Conservation (phyloP, 2,797 vertebrate species). For the Acestrorhynchus altus region DNA sequence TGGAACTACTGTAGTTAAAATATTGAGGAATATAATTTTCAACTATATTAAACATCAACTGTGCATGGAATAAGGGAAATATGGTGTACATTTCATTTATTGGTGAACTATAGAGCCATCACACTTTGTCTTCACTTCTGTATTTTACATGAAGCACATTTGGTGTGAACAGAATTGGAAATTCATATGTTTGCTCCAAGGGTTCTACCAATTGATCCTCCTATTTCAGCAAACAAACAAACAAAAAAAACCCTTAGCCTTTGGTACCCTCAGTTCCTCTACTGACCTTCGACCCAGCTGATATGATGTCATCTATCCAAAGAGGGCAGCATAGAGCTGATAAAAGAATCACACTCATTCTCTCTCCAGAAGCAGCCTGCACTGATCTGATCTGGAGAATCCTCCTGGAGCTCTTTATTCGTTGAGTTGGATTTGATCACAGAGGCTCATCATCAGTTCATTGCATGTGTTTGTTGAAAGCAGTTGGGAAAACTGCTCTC, state of each 20-base stretch:
- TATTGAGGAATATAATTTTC: too few species aligned
- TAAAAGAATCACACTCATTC: not conserved
- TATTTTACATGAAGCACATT: too few species aligned
- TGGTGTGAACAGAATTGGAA: conserved; percentile 3
- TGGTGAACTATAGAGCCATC: too few species aligned
- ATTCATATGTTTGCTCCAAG: not conserved
- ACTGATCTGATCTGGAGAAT: conserved; percentile 4
- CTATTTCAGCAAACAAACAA: not conserved
- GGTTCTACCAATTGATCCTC: not conserved
- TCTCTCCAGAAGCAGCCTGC: not conserved
- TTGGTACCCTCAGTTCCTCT: not conserved
- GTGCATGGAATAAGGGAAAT: too few species aligned
- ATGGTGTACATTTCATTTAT: not conserved
- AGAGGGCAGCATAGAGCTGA: conserved; percentile 66
- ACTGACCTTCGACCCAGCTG: conserved; percentile 1
- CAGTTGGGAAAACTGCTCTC: too few species aligned
- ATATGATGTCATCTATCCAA: conserved; percentile 48
- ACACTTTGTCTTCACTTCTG: not conserved
- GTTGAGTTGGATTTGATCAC: conserved; percentile 31
- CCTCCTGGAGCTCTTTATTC: not conserved
- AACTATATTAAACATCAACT: too few species aligned
- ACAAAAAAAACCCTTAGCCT: not conserved
- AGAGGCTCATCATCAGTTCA: not conserved
- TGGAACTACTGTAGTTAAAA: not conserved
- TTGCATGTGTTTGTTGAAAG: conserved; percentile 2